Base-by-base conservation (phyloP, 1,140 invertebrate species). In the Dinothrombium tinctorium region DNA sequence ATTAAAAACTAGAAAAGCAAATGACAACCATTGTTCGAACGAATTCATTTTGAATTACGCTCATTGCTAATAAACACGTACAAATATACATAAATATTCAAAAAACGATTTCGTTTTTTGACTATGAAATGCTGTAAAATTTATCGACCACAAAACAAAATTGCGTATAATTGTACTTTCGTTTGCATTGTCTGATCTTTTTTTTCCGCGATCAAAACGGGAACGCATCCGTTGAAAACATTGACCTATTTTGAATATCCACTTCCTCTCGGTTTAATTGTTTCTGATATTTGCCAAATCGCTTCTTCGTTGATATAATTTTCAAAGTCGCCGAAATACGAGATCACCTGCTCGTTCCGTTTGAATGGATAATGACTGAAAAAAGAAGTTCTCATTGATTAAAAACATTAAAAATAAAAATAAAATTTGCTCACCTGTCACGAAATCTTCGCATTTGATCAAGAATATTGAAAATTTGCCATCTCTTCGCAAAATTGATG, bases 361-460 rank as follows among this genome's bases (percentile, higher is more conserved):
- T 49, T 49, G 25, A 52, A 45, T 19, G 50, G 41, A 45, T 50
- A 52, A 41, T 52, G 42, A 39, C 50, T 52, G 37, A 14, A 1
- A 37, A 20, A 33, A 45, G 22, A 32, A 14, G n/a, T n/a, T n/a
- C n/a, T n/a, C n/a, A n/a, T n/a, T 40, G 21, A 20, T 4, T 26
- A 35, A 46, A 32, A 11, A 19, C 21, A 45, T 22, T 24, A 31
- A 19, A 0, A 37, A 31, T 22, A 47, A 38, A 20, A 23, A 12
- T 14, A 33, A 14, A 29, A 41, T 31, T 32, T 33, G 40, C 19
- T 64, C 61, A 87, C 83, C 78, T 75, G 63, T 86, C 86, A 54
- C 86, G 82, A 59, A 94, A 95, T 55, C 81, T 69, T 54, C 89
- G 81, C 78, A 98, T 89, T 56, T 86, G 89, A 58, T 94, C 86